Percentiles rank a stretch among this genome's conserved stretches.
Conservation (phyloP, 2,888 invertebrate genomes). For the Diabrotica balteata region DNA sequence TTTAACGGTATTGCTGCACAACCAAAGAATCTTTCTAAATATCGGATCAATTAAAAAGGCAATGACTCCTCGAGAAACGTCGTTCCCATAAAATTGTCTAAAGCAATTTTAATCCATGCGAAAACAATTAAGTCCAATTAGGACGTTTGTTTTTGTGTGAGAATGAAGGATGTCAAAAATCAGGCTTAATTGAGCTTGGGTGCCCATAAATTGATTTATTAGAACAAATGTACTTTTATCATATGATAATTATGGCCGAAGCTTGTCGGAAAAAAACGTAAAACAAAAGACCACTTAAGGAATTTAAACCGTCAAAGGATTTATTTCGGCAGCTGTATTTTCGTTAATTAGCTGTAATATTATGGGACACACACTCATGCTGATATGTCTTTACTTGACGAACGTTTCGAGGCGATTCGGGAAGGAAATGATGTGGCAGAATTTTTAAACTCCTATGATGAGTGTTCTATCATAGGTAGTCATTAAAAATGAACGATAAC, state of each 20-base stretch:
- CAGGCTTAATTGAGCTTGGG: slow-evolving; percentile 18
- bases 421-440: slow-evolving; percentile 20
- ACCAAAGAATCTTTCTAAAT: neutral
- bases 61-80: neutral
- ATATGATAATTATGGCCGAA: slow-evolving; percentile 17
- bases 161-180: slow-evolving; percentile 20
- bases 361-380: slow-evolving; percentile 13
- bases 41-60: neutral
- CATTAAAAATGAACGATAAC: too few relatives aligned
- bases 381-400: slow-evolving; percentile 16
- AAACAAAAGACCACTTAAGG: slow-evolving; percentile 40
- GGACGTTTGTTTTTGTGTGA: slow-evolving; percentile 18
- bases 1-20: neutral
- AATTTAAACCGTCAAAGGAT: slow-evolving; percentile 54
- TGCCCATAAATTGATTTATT: neutral
- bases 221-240: slow-evolving; percentile 26
- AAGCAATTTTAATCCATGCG: slow-evolving; percentile 8
- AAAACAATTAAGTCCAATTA: slow-evolving; percentile 15
- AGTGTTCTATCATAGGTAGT: too few relatives aligned
- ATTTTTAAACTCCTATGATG: neutral
- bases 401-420: neutral
- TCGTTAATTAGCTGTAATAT: slow-evolving; percentile 50
- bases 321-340: slow-evolving; percentile 56
- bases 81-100: neutral
- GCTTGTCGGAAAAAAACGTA: slow-evolving; percentile 27